Evolutionary conservation across 2,113 vertebrate genomes (phyloP), one percentile per base, ranked within the genome.

Genomic region (Dipodomys merriami): DNA sequence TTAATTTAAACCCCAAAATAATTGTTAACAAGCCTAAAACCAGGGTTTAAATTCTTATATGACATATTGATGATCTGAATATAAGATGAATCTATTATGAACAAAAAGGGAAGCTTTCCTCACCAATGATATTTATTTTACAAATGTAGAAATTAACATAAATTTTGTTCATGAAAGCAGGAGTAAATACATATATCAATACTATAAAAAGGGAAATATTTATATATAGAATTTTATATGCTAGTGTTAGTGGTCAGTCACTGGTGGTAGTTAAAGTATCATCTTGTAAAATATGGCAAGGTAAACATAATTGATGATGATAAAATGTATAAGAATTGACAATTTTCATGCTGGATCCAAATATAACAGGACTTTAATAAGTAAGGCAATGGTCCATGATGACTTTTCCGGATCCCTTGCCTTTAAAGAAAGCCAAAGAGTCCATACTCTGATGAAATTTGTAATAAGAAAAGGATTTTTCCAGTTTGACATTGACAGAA

Each of bases 291-390:
- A 95, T 18, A 91, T 82, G 6, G 0, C 15, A 72, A 80, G 23
- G 19, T 73, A 92, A 83, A 80, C 49, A 69, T 83, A 90, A 83
- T 95, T 89, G 85, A 94, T 90, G 72, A 74, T 35, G 27, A 81
- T 62, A 39, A 92, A 77, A 5, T 20, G 30, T 44, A 2, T 81
- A 68, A 92, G 57, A 76, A 77, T 60, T 49, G 67, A 86, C 8
- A 16, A 18, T 29, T 82, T 90, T 88, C 76, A 64, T 73, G 49
- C 6, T 71, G 35, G 25, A 93, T 69, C 60, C 27, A 68, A 65
- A 78, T 80, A 15, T 77, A 94, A 68, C 60, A 74, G 39, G 57
- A 78, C n/a, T 83, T 95, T 11, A 57, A 44, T 6, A 64, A 64
- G 5, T 57, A 57, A 57, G 53, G 73, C 22, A 9, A 91, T 25